Evolutionary conservation across 2,888 invertebrate species (phyloP).

Genomic region (Prenolepis imparis): DNA sequence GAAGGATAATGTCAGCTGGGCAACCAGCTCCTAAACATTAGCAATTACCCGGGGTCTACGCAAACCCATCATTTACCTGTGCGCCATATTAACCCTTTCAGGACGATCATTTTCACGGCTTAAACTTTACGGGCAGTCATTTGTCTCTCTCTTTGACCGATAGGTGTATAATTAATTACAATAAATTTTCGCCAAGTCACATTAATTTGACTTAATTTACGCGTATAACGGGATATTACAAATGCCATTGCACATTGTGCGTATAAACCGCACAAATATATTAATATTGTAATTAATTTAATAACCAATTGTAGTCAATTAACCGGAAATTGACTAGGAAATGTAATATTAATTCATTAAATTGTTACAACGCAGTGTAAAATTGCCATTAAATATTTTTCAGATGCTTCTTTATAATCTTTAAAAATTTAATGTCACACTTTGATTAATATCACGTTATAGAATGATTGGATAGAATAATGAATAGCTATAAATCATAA

Average conservation of each 20-base stretch:
- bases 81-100: constrained; percentile 26
- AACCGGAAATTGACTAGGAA: background rate
- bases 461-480: background rate
- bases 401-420: background rate
- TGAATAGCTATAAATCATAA: constrained; percentile 9
- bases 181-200: background rate
- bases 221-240: constrained; percentile 5
- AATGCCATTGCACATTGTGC: background rate
- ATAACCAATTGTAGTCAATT: constrained; percentile 13
- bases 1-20: constrained; percentile 55
- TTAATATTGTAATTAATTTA: constrained; percentile 12
- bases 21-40: constrained; percentile 20
- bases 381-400: background rate
- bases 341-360: constrained; percentile 10
- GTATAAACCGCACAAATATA: background rate
- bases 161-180: constrained; percentile 1
- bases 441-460: background rate
- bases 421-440: background rate
- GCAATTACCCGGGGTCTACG: constrained; percentile 37
- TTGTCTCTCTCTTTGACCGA: constrained; percentile 12
- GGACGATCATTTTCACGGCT: constrained; percentile 33
- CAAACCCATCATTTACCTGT: constrained; percentile 38
- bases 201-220: background rate
- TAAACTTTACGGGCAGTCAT: background rate
- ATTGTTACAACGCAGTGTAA: background rate